Percentiles rank a stretch among this genome's conserved stretches.
phyloP scores from a whole-genome alignment of 2,888 invertebrate genomes.

The Ectropis crepuscularia region DNA sequence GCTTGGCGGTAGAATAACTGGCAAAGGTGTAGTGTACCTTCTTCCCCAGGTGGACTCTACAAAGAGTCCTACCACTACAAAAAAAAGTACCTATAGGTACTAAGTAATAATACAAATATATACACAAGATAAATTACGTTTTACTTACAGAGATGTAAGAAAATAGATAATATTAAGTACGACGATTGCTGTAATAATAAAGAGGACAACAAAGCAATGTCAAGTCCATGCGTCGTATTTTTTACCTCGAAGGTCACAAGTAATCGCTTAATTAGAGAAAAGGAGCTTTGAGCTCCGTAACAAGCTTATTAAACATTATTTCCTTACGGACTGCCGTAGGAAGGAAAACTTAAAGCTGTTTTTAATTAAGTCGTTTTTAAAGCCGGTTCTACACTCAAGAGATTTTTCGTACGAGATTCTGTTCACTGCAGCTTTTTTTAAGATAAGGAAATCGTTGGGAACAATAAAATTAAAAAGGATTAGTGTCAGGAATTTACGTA shows the following conservation, averaged over 20 bases:
- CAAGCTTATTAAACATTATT: slow-evolving; percentile 36
- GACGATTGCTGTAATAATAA: not conserved
- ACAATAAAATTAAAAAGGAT: too few relatives aligned
- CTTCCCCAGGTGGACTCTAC: too few relatives aligned
- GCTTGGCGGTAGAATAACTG: too few relatives aligned
- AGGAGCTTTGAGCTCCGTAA: slow-evolving; percentile 29
- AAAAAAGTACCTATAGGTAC: too few relatives aligned
- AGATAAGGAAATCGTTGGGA: not conserved
- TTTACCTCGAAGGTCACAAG: slow-evolving; percentile 31
- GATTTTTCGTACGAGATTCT: not conserved
- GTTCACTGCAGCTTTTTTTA: not conserved
- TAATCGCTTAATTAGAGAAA: slow-evolving; percentile 38
- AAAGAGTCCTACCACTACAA: too few relatives aligned
- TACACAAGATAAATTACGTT: too few relatives aligned
- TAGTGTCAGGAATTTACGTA: too few relatives aligned
- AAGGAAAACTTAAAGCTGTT: slow-evolving; percentile 24
- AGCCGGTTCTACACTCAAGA: not conserved
- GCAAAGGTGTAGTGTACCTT: too few relatives aligned
- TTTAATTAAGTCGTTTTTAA: slow-evolving; percentile 29
- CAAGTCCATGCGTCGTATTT: slow-evolving; percentile 16
- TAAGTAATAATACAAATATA: too few relatives aligned
- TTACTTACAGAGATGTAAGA: too few relatives aligned
- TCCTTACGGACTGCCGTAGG: slow-evolving; percentile 31
- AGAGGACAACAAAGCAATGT: slow-evolving; percentile 23
- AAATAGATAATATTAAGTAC: too few relatives aligned